Evolutionary conservation across 2,113 vertebrate species (phyloP), one percentile per base, ranked within the genome.

Genomic region (Phrynosoma blainvillii): DNA sequence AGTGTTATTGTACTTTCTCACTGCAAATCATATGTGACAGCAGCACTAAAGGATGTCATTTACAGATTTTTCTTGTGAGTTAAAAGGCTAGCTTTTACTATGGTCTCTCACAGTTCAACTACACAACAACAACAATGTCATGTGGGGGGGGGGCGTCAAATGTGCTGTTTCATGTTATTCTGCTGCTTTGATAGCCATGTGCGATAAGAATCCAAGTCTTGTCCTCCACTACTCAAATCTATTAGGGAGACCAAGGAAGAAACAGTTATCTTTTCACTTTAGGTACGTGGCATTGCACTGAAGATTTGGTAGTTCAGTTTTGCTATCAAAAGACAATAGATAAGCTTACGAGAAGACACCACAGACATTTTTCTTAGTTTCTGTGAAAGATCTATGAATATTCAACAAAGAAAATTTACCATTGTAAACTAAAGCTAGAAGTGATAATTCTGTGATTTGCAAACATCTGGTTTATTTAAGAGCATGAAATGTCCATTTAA

Each of bases 401-500:
- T 82, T 82, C 32, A 74, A 82, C 18, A 87, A 40, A 25, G 3
- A 66, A 88, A 82, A 18, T 81, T 86, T 77, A 82, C 18, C 25
- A 40, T 30, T 82, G 59, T 82, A 66, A 81, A 65, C 18, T 27
- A 86, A 85, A 86, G 79, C 84, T 32, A 56, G 56, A 68, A 25
- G 78, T 81, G 42, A 54, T 88, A 82, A 42, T 85, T 76, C 75
- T 86, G 71, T 40, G 73, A 56, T 86, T 89, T 81, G 42, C 80
- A 89, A 93, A 90, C 87, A 87, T 82, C 87, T 88, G 84, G 89
- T 84, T 89, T 82, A 65, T 91, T 86, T 87, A 90, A 84, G 89
- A 80, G 73, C 36, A 89, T 89, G 79, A 89, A 90, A 87, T 91
- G 89, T 88, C 90, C 84, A 87, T 79, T 79, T 66, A 74, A n/a